These are phyloP conservation scores for Muscicapa adusta DNA, from an alignment of 2,113 vertebrate genomes.

Conservation along the genomic window DNA sequence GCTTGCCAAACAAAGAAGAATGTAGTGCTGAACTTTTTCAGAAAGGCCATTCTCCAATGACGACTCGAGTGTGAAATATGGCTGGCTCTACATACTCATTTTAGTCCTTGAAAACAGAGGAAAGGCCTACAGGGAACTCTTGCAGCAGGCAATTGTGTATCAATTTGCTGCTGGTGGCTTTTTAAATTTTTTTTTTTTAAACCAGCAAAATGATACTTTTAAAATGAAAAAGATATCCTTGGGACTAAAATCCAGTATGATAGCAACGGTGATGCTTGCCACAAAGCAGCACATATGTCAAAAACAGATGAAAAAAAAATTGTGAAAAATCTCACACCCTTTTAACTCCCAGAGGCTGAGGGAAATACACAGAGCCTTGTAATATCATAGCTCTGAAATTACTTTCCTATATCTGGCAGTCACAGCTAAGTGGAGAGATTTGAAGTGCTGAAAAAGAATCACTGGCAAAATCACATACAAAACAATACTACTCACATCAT, in stretches of 20 bases:
- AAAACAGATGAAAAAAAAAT: background rate
- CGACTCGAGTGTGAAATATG: background rate
- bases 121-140: background rate
- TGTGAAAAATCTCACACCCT: background rate
- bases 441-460: background rate
- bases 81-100: background rate
- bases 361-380: background rate
- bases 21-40: background rate
- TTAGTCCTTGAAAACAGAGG: background rate
- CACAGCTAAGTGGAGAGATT: background rate
- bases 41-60: background rate
- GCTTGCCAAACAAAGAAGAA: background rate
- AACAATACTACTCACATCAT: background rate
- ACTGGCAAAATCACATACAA: background rate
- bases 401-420: background rate
- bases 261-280: background rate
- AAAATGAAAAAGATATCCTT: background rate
- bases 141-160: background rate
- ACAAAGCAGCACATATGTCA: background rate
- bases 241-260: background rate
- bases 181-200: background rate
- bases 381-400: background rate
- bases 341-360: background rate
- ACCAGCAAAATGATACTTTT: background rate
- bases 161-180: background rate